phyloP scores from a whole-genome alignment of 2,113 vertebrate genomes.

The Rhinolophus ferrumequinum region DNA sequence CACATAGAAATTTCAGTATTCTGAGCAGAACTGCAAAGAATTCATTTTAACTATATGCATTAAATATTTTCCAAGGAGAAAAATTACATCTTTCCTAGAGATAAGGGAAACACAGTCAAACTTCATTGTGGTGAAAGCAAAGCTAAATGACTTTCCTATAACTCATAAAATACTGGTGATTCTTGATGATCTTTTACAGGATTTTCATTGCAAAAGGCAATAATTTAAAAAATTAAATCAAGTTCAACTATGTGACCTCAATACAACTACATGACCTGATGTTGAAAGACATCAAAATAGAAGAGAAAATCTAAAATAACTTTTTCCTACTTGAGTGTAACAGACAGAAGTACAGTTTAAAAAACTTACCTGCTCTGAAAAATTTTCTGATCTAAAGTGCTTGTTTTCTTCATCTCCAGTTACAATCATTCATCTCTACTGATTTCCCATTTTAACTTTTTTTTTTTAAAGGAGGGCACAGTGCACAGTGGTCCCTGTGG shows the following conservation, averaged over 20 bases:
- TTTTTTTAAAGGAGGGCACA: too few species aligned
- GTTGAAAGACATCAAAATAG: not conserved
- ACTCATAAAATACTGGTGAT: not conserved
- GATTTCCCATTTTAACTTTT: not conserved
- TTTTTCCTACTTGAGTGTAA: not conserved
- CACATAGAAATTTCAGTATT: not conserved
- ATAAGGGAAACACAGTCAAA: not conserved
- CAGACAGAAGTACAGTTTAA: not conserved
- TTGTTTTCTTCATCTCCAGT: not conserved
- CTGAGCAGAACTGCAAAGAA: not conserved
- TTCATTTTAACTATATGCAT: not conserved
- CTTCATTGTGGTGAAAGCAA: not conserved
- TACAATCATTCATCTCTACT: not conserved
- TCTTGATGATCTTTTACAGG: not conserved
- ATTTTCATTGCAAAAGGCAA: conserved; percentile 1
- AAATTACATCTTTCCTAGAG: not conserved
- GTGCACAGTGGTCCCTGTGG: too few species aligned
- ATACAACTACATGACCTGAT: not conserved
- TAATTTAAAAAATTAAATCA: conserved; percentile 33
- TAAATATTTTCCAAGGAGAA: not conserved
- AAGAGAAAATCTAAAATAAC: conserved; percentile 12
- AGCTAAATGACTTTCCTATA: not conserved
- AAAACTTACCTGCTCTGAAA: not conserved
- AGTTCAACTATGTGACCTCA: not conserved
- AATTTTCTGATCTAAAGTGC: not conserved